A percentile compares a stretch with the other conserved stretches of the same genome.
phyloP scores from a whole-genome alignment of 2,888 invertebrate species.

The Chorisops tibialis region DNA sequence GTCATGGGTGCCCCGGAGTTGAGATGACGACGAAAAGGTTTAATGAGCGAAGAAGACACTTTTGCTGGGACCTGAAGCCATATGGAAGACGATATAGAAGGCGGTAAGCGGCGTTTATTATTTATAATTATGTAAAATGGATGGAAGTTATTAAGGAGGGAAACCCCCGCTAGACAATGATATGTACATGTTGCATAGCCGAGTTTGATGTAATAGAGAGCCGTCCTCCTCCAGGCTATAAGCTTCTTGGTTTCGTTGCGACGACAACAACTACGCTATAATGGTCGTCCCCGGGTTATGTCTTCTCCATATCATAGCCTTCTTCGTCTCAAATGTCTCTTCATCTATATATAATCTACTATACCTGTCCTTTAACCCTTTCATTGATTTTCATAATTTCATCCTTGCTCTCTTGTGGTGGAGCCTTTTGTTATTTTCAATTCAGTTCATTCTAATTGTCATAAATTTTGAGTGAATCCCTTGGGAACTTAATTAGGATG shows the following conservation, averaged over 20 bases:
- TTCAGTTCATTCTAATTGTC: background rate
- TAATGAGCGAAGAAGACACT: conserved; percentile 2
- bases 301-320: too few species aligned
- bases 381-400: conserved; percentile 26
- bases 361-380: conserved; percentile 7
- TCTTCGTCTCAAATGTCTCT: too few species aligned
- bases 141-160: background rate
- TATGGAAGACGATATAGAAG: conserved; percentile 5
- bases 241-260: too few species aligned
- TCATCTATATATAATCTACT: too few species aligned
- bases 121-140: conserved; percentile 26
- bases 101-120: conserved; percentile 10
- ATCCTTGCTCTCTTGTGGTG: conserved; percentile 15
- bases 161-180: too few species aligned
- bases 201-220: background rate
- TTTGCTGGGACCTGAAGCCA: background rate
- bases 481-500: too few species aligned
- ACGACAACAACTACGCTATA: too few species aligned
- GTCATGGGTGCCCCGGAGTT: background rate
- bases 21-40: background rate
- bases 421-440: background rate
- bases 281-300: too few species aligned
- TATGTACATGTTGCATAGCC: too few species aligned
- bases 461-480: too few species aligned
- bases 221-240: too few species aligned